phyloP scores from a whole-genome alignment of 2,888 invertebrate species.

The Eulithis testata region DNA sequence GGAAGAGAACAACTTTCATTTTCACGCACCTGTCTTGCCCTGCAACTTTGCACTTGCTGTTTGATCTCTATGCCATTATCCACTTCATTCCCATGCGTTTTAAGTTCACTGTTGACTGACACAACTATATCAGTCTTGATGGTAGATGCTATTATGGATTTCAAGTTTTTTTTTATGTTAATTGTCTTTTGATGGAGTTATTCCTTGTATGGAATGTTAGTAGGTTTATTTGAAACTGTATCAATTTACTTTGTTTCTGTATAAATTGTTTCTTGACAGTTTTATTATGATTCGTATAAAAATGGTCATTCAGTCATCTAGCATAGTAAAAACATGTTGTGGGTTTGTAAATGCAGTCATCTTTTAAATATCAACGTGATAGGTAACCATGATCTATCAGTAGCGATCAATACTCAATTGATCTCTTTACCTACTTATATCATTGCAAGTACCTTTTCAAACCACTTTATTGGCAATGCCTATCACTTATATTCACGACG shows the following conservation, averaged over 20 bases:
- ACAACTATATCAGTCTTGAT: constrained; percentile 12
- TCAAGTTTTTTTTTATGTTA: constrained; percentile 43
- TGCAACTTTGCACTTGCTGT: constrained; percentile 63
- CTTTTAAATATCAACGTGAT: no score
- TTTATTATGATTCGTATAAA: background rate
- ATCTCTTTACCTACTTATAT: no score
- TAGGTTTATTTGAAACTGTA: constrained; percentile 32
- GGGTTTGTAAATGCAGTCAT: no score
- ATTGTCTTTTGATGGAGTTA: constrained; percentile 40
- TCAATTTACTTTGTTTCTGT: constrained; percentile 19
- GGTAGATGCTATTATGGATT: constrained; percentile 43
- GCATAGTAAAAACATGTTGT: background rate
- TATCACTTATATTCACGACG: no score
- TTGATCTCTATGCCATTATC: constrained; percentile 48
- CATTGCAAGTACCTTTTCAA: no score
- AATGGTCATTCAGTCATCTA: background rate
- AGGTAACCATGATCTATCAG: no score
- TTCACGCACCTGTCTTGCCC: constrained; percentile 81
- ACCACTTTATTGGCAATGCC: no score
- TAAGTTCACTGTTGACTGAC: constrained; percentile 23
- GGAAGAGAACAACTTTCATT: constrained; percentile 84
- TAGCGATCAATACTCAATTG: no score
- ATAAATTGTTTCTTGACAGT: constrained; percentile 2
- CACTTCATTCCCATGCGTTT: constrained; percentile 42
- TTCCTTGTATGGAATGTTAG: constrained; percentile 32